These are phyloP conservation scores for Proterorhinus semilunaris DNA, from an alignment of 2,113 vertebrate genomes.

Conservation along the genomic window DNA sequence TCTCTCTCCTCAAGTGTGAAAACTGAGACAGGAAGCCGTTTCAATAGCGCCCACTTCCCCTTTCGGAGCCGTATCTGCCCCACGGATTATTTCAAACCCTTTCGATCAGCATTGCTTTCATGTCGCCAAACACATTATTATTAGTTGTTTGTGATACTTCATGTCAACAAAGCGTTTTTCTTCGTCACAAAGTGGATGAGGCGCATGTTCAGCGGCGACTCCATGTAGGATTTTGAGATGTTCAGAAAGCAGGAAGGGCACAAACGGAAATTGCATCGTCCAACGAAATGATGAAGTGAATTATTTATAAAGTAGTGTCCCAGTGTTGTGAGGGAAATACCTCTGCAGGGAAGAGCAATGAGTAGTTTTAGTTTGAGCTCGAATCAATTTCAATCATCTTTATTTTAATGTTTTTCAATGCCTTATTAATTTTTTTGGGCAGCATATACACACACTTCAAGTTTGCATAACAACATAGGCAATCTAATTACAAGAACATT, in stretches of 20 bases:
- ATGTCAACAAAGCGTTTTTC: neutral
- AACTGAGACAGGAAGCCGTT: slow-evolving; percentile 63
- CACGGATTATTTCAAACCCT: slow-evolving; percentile 45
- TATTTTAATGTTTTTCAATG: too few species aligned
- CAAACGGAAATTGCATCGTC: neutral
- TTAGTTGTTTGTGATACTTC: neutral
- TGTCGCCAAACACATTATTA: slow-evolving; percentile 1
- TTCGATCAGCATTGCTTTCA: slow-evolving; percentile 20
- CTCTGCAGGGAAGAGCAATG: neutral
- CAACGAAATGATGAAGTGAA: neutral
- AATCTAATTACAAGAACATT: too few species aligned
- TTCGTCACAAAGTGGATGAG: neutral
- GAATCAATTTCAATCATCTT: neutral
- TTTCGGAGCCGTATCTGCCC: slow-evolving; percentile 36
- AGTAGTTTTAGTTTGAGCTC: neutral
- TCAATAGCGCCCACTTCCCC: slow-evolving; percentile 61
- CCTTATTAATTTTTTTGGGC: too few species aligned
- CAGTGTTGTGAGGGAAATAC: neutral
- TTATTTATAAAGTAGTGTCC: neutral
- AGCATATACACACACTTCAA: too few species aligned
- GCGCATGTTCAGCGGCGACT: too few species aligned
- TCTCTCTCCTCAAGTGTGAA: neutral
- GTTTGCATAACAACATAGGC: too few species aligned
- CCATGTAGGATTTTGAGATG: neutral
- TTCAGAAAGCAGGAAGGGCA: neutral